These are phyloP conservation scores for Tipula vernalis DNA, from an alignment of 2,888 invertebrate species.

Conservation along the genomic window DNA sequence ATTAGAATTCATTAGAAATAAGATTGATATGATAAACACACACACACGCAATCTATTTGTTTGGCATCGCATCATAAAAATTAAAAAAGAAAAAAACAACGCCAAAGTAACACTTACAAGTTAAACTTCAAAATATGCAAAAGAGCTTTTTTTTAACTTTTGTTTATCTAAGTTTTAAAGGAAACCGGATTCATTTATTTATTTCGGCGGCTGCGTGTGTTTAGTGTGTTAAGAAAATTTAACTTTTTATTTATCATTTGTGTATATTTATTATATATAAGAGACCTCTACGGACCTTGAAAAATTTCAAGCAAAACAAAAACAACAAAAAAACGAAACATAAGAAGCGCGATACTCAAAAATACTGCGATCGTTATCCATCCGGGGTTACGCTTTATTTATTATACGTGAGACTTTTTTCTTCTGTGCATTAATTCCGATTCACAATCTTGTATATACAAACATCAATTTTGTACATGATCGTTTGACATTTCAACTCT, in stretches of 20 bases:
- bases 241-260: not conserved
- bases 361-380: not conserved
- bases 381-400: not conserved
- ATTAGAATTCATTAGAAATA: not conserved
- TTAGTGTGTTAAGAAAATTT: not conserved
- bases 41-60: not conserved
- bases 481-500: not conserved
- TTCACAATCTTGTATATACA: not conserved
- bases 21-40: not conserved
- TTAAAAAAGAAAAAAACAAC: not conserved
- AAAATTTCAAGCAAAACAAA: not conserved
- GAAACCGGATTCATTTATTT: not conserved
- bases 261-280: too few species aligned
- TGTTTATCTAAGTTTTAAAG: not conserved
- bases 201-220: not conserved
- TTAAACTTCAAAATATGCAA: not conserved
- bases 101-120: not conserved
- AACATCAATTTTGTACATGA: not conserved
- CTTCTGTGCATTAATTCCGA: not conserved
- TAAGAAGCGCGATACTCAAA: not conserved
- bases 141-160: not conserved
- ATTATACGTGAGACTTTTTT: not conserved
- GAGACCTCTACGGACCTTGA: not conserved
- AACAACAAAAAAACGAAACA: not conserved
- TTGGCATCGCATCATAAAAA: not conserved